A percentile compares a stretch with the other conserved stretches of the same genome.
These are phyloP conservation scores for Beroe ovata DNA, from an alignment of 37 sponge, comb jelly and placozoan species.

Conservation along the genomic window DNA sequence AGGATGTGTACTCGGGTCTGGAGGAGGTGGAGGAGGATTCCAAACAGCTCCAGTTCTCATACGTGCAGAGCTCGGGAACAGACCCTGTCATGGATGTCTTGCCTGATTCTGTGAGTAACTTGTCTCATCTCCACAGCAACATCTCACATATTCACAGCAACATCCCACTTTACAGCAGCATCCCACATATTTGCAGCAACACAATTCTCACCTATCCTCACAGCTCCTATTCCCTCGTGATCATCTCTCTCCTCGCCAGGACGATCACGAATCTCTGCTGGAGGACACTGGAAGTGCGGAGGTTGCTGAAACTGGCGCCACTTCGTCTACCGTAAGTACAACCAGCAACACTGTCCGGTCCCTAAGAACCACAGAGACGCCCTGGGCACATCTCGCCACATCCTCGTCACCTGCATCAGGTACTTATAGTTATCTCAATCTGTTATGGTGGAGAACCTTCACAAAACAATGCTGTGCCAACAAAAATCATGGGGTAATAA, in stretches of 20 bases:
- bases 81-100: slow-evolving; percentile 19
- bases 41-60: slow-evolving; percentile 52
- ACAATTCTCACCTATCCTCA: too few relatives aligned
- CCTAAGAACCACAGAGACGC: slow-evolving; percentile 1
- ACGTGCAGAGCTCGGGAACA: slow-evolving; percentile 28
- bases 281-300: not conserved
- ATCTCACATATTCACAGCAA: too few relatives aligned
- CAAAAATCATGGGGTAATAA: too few relatives aligned
- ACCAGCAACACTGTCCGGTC: not conserved
- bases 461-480: not conserved
- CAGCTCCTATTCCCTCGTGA: too few relatives aligned
- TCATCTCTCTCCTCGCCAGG: too few relatives aligned
- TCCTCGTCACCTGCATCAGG: too few relatives aligned
- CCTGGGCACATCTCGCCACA: slow-evolving; percentile 33
- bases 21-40: slow-evolving; percentile 51
- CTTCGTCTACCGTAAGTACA: not conserved
- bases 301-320: not conserved
- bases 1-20: slow-evolving; percentile 20
- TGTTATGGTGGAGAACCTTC: too few relatives aligned
- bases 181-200: too few relatives aligned
- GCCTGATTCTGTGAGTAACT: slow-evolving; percentile 6
- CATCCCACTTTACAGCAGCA: too few relatives aligned
- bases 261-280: slow-evolving; percentile 49
- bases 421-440: too few relatives aligned
- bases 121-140: not conserved